Conservation (phyloP, 2,113 vertebrate species). For the Tamias sibiricus region DNA sequence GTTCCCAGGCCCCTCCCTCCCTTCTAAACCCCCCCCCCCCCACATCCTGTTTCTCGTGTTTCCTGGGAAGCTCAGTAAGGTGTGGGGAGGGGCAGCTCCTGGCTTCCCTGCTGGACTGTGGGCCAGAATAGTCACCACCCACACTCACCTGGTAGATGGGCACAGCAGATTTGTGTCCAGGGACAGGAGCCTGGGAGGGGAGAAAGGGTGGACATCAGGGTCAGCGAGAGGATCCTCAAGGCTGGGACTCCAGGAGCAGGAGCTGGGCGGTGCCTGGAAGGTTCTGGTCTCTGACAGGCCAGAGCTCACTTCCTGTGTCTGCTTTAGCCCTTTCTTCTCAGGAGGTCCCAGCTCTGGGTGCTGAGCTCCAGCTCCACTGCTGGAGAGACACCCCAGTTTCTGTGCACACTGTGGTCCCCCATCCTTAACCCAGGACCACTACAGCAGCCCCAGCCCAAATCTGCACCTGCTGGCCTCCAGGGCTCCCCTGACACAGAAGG, state of each 20-base stretch:
- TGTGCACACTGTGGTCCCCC: rapidly evolving
- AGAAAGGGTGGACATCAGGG: neutral
- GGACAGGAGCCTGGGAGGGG: neutral
- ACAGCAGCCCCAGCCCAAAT: neutral
- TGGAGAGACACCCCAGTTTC: neutral
- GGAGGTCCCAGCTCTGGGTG: neutral
- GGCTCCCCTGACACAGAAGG: neutral
- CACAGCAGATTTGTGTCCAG: rapidly evolving
- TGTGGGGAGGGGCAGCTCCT: rapidly evolving
- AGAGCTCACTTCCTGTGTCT: neutral
- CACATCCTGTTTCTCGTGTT: neutral
- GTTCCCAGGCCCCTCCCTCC: too few relatives aligned
- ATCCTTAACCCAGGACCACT: neutral
- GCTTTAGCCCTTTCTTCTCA: too few relatives aligned
- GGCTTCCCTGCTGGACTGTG: rapidly evolving
- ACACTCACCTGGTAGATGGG: neutral
- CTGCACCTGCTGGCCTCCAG: neutral
- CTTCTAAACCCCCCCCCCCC: rapidly evolving
- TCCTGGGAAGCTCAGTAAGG: neutral
- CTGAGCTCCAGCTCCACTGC: neutral
- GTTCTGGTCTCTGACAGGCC: neutral
- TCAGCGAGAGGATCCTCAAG: neutral
- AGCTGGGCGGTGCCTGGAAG: neutral
- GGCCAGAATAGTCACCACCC: rapidly evolving
- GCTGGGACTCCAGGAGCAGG: neutral